phyloP scores from a whole-genome alignment of 2,888 invertebrate genomes.

The Lamellibrachia satsuma region DNA sequence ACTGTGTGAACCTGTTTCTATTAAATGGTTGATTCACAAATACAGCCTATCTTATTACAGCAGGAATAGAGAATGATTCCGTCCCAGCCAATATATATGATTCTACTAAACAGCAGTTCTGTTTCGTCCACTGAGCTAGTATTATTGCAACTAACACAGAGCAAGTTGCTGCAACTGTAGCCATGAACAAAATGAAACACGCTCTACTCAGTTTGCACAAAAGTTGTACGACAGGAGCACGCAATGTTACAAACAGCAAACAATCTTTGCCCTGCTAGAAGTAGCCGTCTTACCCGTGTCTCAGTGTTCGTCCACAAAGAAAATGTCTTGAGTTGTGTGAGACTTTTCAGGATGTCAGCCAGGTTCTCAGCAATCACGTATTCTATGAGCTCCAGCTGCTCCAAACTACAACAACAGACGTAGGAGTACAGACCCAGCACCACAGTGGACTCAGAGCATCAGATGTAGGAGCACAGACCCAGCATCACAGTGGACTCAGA shows the following conservation, averaged over 20 bases:
- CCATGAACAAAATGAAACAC: background rate
- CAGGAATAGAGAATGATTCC: no score
- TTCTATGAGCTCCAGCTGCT: background rate
- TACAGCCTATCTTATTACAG: no score
- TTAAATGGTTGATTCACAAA: no score
- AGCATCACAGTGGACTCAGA: no score
- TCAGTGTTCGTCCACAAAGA: background rate
- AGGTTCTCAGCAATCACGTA: conserved; percentile 10
- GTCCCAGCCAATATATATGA: no score
- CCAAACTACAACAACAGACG: background rate
- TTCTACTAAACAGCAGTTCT: no score
- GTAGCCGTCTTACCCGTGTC: background rate
- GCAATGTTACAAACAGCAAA: background rate
- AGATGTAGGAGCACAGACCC: no score
- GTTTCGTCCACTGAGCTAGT: no score
- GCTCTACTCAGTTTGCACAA: background rate
- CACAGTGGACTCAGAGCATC: background rate
- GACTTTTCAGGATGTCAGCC: background rate
- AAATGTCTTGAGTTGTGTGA: background rate
- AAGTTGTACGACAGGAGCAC: background rate
- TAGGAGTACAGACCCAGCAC: background rate
- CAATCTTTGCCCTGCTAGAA: background rate
- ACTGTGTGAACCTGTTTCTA: no score
- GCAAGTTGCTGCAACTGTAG: background rate
- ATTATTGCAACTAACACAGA: no score